Conservation (phyloP, 2,797 vertebrate species). For the Muraenolepis orangiensis region DNA sequence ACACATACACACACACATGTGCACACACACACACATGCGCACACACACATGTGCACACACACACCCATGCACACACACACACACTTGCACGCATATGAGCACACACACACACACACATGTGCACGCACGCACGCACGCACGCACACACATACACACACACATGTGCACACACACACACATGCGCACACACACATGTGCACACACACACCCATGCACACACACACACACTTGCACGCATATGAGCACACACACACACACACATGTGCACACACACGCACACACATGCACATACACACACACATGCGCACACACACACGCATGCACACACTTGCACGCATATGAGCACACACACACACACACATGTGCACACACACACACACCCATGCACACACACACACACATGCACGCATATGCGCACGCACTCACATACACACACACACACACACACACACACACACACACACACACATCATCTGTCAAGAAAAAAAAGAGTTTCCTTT, state of each 20-base stretch:
- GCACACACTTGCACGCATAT: neutral
- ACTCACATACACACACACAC: neutral
- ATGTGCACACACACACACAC: neutral
- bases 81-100: no score
- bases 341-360: neutral
- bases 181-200: neutral
- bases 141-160: neutral
- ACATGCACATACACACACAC: constrained; percentile 2
- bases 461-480: neutral
- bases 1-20: neutral
- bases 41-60: no score
- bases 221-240: no score
- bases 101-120: no score
- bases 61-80: no score
- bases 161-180: constrained; percentile 3
- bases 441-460: neutral
- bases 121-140: neutral
- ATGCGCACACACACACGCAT: neutral
- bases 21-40: neutral
- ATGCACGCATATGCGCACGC: no score
- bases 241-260: neutral
- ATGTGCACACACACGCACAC: neutral
- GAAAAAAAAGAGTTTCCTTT: no score
- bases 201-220: no score
- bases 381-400: neutral